phyloP scores from a whole-genome alignment of 1,140 invertebrate species.

The Drosophila tropicalis region DNA sequence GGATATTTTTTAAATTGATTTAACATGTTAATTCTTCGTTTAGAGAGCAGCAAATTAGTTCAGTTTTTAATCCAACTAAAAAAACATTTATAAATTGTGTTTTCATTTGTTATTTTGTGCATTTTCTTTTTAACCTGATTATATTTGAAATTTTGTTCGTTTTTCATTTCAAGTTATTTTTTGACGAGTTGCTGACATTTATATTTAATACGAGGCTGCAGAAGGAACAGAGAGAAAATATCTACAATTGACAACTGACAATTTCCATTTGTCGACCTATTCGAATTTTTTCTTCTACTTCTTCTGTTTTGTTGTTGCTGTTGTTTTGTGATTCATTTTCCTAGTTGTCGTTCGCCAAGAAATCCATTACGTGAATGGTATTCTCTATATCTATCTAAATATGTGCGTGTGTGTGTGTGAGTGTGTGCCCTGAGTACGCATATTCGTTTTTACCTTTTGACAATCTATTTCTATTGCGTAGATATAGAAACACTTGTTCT shows the following conservation, averaged over 20 bases:
- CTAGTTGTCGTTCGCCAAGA: constrained; percentile 38
- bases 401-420: neutral
- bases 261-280: constrained; percentile 70
- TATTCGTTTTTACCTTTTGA: constrained; percentile 1
- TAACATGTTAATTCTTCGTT: too few relatives aligned
- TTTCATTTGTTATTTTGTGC: constrained; percentile 15
- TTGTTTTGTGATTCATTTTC: constrained; percentile 63
- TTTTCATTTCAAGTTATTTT: constrained; percentile 25
- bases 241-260: constrained; percentile 74
- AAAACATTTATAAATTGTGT: neutral
- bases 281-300: constrained; percentile 35
- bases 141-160: constrained; percentile 23
- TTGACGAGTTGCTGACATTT: constrained; percentile 73
- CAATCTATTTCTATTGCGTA: constrained; percentile 27
- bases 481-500: constrained; percentile 58
- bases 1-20: too few relatives aligned
- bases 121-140: constrained; percentile 18
- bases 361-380: constrained; percentile 61
- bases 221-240: constrained; percentile 18
- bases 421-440: neutral
- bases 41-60: neutral
- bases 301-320: constrained; percentile 30
- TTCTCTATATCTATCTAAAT: constrained; percentile 25
- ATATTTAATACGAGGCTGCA: constrained; percentile 67
- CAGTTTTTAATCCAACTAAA: neutral